Percentiles rank a stretch among this genome's conserved stretches.
Conservation (phyloP, 2,797 vertebrate species). For the Trachops cirrhosus region DNA sequence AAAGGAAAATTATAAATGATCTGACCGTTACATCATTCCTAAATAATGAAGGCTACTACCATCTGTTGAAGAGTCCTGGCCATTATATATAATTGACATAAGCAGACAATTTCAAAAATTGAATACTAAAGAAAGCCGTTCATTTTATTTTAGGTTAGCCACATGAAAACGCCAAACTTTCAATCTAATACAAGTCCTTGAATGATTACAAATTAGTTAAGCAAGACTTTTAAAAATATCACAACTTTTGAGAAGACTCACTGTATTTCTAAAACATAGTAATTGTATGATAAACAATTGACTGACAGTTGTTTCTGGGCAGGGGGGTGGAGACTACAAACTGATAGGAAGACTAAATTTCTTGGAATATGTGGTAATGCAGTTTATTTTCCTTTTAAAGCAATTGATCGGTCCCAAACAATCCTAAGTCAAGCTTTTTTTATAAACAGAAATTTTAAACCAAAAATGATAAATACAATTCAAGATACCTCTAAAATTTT, state of each 20-base stretch:
- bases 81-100: background rate
- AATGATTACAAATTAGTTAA: background rate
- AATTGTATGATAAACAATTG: background rate
- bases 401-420: background rate
- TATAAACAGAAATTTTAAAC: constrained; percentile 3
- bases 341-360: background rate
- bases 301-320: background rate
- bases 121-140: background rate
- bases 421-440: background rate
- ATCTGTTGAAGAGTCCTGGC: background rate
- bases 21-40: background rate
- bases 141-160: background rate
- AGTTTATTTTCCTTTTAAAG: background rate
- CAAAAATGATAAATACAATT: background rate
- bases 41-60: background rate
- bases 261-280: background rate
- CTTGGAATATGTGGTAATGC: background rate
- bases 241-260: background rate
- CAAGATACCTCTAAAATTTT: background rate
- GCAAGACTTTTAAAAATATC: background rate
- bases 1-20: background rate
- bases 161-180: background rate
- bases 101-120: background rate
- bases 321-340: too few species aligned
- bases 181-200: background rate